Evolutionary conservation across 2,888 invertebrate species (phyloP).

Genomic region (Chouioia cunea): DNA sequence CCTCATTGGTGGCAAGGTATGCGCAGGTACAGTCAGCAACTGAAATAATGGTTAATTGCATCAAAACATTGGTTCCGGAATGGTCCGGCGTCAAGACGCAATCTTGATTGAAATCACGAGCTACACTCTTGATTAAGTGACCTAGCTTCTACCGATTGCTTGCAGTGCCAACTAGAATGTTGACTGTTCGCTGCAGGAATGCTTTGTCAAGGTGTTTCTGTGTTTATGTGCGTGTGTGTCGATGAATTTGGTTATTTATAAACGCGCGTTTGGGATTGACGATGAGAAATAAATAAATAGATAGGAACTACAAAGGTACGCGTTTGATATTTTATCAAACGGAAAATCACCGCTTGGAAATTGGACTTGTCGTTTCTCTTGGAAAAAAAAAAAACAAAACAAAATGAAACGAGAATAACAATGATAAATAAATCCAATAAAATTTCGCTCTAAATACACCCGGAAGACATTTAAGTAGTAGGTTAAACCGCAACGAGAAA

Average conservation of each 20-base stretch:
- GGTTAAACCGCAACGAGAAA: constrained; percentile 36
- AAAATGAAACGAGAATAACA: too few species aligned
- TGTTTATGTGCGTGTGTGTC: too few species aligned
- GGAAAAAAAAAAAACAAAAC: too few species aligned
- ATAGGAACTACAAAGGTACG: too few species aligned
- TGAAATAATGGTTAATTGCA: constrained; percentile 47
- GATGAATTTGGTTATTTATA: too few species aligned
- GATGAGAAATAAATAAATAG: too few species aligned
- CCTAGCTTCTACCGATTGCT: not conserved
- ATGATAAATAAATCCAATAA: constrained; percentile 1
- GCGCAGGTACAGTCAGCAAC: constrained; percentile 64
- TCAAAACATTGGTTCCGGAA: constrained; percentile 20
- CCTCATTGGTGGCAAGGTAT: constrained; percentile 67
- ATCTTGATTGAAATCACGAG: not conserved
- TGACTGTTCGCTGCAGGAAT: constrained; percentile 23
- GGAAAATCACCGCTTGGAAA: too few species aligned
- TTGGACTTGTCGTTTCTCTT: too few species aligned
- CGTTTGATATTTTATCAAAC: too few species aligned
- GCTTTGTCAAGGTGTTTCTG: constrained; percentile 24
- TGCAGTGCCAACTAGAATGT: constrained; percentile 9
- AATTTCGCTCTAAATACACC: constrained; percentile 15
- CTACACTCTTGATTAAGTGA: not conserved
- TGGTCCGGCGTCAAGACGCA: not conserved
- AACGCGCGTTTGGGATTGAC: too few species aligned
- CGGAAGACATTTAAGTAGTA: constrained; percentile 37